phyloP scores from a whole-genome alignment of 1,140 invertebrate species.

The Liolophura sinensis region DNA sequence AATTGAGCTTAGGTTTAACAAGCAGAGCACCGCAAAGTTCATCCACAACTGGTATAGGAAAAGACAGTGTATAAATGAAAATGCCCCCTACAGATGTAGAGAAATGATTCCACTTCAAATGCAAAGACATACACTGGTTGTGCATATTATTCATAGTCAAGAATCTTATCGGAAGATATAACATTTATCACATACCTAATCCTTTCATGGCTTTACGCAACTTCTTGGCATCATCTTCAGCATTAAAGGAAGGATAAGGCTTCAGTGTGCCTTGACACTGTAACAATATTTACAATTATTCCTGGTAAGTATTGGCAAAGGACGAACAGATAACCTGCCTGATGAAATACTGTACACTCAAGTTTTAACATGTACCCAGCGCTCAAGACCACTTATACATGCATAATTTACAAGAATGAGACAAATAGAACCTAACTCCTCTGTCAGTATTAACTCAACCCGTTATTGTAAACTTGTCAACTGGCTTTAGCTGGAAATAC shows the following conservation, averaged over 20 bases:
- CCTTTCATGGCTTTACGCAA: constrained; percentile 58
- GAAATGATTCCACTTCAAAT: neutral
- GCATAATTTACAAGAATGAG: neutral
- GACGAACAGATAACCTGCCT: neutral
- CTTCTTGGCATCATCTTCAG: constrained; percentile 49
- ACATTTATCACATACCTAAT: constrained; percentile 37
- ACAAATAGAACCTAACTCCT: neutral
- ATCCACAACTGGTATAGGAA: no score
- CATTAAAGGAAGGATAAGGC: constrained; percentile 47
- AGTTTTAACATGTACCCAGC: neutral
- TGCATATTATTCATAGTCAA: neutral
- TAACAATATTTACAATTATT: constrained; percentile 5
- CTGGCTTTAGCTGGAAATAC: no score
- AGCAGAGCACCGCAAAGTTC: no score
- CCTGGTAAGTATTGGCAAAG: neutral
- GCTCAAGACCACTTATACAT: neutral
- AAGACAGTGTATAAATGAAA: neutral
- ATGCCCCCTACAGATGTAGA: neutral
- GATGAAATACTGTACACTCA: neutral
- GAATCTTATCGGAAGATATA: neutral
- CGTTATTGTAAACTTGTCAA: no score
- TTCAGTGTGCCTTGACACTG: constrained; percentile 46
- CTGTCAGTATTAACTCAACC: no score
- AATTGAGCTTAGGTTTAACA: no score
- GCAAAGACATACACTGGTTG: neutral